Base-by-base conservation (phyloP, 2,888 invertebrate species). In the Clanis bilineata region DNA sequence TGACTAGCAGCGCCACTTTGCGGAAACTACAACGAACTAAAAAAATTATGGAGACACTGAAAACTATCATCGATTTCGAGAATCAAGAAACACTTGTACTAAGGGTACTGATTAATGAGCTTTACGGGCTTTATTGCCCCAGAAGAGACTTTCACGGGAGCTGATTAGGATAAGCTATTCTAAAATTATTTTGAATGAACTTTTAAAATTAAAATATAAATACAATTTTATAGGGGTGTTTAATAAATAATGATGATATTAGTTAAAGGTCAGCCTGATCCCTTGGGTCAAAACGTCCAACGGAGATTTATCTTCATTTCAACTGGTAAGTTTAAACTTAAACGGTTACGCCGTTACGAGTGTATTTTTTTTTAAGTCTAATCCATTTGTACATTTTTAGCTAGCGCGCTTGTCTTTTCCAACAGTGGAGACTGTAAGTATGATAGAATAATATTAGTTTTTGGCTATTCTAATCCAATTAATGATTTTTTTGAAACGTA, bases 361-460 rank as follows among this genome's bases (percentile, higher is more conserved):
- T 23, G 12, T 12, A 3, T 18, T 25, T 23, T 51, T 32, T 43
- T 2, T 59, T 43, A 10, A 15, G 15, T 84, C 83, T 62, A 78
- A 25, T 51, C 10, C 10, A 5, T 32, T 18, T 28, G 3, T 9
- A n/a, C 9, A 3, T 28, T 51, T 51, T 4, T 32, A 90, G 89
- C 85, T 88, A 21, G 89, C 90, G 0, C 76, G 90, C 0, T 63
- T 86, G 6, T 87, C 89, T 0, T 90, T 89, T 61, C 89, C 89
- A 0, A 87, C 88, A 0, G 86, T 89, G 2, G 89, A 90, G 69
- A 83, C 83, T 38, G 88, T 88, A 70, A 85, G 81, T 75, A 62
- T 22, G 41, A 18, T 38, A 23, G 44, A 18, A 23, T 25, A 23
- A n/a, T 32, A 22, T 12, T 0, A 38, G 12, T 32, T 39, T 18